Conservation (phyloP, 2,888 invertebrate genomes). For the Eilema griseolum region DNA sequence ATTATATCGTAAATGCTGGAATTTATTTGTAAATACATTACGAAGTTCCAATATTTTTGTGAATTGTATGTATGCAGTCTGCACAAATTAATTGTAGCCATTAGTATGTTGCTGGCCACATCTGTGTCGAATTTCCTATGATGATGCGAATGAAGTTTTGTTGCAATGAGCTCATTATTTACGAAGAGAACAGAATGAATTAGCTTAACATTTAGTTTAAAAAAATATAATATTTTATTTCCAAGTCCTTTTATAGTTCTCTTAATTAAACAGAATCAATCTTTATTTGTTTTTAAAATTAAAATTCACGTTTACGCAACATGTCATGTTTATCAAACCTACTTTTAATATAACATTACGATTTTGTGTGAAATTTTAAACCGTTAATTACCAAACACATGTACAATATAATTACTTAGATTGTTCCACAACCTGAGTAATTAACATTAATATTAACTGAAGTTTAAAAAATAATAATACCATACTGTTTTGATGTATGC, state of each 20-base stretch:
- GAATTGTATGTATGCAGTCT: not conserved
- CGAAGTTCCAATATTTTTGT: not conserved
- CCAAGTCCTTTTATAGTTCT: not conserved
- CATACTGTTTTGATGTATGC: too few relatives aligned
- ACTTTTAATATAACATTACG: conserved; percentile 6
- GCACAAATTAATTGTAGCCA: not conserved
- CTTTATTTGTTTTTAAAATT: conserved; percentile 1
- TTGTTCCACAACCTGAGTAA: not conserved
- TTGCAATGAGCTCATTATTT: not conserved
- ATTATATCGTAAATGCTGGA: not conserved
- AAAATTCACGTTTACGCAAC: not conserved
- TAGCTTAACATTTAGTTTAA: not conserved
- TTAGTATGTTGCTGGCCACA: not conserved
- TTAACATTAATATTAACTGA: too few relatives aligned
- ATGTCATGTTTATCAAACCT: conserved; percentile 4
- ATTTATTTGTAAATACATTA: not conserved
- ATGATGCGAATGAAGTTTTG: not conserved
- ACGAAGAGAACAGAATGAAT: not conserved
- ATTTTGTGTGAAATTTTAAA: not conserved
- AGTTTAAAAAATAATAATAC: too few relatives aligned
- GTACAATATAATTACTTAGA: not conserved
- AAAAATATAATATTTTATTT: not conserved
- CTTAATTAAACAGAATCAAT: not conserved
- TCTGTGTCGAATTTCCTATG: not conserved
- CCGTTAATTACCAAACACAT: not conserved